These are phyloP conservation scores for Nasonovia ribisnigri DNA, from an alignment of 2,888 invertebrate genomes.

Conservation along the genomic window DNA sequence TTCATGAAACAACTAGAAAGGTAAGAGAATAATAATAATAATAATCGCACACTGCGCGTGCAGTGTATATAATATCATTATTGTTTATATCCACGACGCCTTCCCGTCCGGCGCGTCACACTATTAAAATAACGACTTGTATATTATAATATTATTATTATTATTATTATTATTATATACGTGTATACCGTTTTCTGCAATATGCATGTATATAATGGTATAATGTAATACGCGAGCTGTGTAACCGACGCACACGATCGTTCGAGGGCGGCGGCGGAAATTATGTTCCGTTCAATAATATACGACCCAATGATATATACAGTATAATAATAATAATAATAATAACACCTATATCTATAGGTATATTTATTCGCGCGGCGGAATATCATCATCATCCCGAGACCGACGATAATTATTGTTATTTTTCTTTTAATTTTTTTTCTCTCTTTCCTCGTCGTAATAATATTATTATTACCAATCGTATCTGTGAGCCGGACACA, in stretches of 20 bases:
- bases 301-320: constrained; percentile 51
- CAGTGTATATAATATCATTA: background rate
- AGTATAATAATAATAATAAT: background rate
- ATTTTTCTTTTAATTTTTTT: background rate
- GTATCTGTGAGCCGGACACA: background rate
- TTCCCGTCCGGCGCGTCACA: constrained; percentile 3
- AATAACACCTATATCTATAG: background rate
- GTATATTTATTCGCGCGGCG: background rate
- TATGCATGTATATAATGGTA: background rate
- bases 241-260: background rate
- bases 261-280: constrained; percentile 24
- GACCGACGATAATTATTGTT: constrained; percentile 4
- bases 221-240: background rate
- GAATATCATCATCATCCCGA: background rate
- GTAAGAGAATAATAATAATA: constrained; percentile 73
- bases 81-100: constrained; percentile 31
- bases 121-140: constrained; percentile 44
- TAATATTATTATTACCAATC: constrained; percentile 19
- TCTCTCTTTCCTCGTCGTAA: background rate
- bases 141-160: background rate
- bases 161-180: background rate
- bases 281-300: constrained; percentile 40
- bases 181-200: constrained; percentile 14
- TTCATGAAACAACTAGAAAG: constrained; percentile 95
- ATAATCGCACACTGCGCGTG: background rate